Evolutionary conservation across 2,113 vertebrate genomes (phyloP), one percentile per base, ranked within the genome.

Genomic region (Haplochromis burtoni): DNA sequence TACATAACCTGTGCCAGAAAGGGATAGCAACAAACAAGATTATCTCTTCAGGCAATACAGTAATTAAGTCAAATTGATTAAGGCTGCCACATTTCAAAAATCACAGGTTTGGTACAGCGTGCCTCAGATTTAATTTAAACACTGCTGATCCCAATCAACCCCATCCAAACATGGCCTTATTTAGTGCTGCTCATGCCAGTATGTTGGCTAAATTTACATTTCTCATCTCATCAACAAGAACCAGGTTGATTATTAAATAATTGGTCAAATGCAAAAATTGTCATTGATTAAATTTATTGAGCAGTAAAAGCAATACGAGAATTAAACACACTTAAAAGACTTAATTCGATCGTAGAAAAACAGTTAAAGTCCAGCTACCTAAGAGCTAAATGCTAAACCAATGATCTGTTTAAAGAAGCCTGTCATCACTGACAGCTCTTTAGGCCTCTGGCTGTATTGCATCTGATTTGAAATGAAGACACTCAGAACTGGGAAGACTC

Each of bases 61-160:
- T 93, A 93, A 95, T 93, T 85, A 91, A 90, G 86, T 91, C 55
- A 89, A 92, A 95, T 93, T 93, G 86, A 95, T 95, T 89, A 82
- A 87, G 88, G 38, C 71, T 90, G 94, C 95, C 91, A 90, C 78
- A 92, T 88, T 90, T 94, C 85, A 90, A 76, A 92, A 90, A 86
- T 91, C 87, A 85, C 29, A 16, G 79, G 84, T 93, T 92, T 89
- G 87, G 82, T 73, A 91, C 57, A 82, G 26, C 3, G 35, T 83
- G 87, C 85, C 63, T 91, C 81, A 24, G 40, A 87, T 93, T 94
- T 81, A 87, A 88, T 94, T 93, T 84, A 24, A 86, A 79, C 47
- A 88, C 59, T 26, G 35, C 68, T 82, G 87, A 91, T 90, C 84
- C 84, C 89, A 93, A 94, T 95, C 90, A 91, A 84, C 87, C 85